A percentile compares a stretch with the other conserved stretches of the same genome.
Evolutionary conservation across 1,140 invertebrate genomes (phyloP).

Genomic region (Zaprionus lachaisei): DNA sequence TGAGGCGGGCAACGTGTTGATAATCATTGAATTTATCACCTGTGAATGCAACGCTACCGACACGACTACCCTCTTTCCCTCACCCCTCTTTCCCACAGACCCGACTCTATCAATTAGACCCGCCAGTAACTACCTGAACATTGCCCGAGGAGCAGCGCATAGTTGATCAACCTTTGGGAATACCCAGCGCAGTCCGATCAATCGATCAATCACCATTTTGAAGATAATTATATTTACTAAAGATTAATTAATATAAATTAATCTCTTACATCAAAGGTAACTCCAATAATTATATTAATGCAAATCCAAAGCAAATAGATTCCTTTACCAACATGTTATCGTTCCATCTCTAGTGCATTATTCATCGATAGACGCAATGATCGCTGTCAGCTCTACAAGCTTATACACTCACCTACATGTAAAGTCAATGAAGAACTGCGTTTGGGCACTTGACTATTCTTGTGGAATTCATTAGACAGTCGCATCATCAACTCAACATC

Average conservation of each 20-base stretch:
- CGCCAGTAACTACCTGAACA: conserved; percentile 15
- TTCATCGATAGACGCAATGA: not conserved
- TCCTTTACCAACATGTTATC: no score
- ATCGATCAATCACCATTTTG: not conserved
- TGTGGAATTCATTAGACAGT: conserved; percentile 51
- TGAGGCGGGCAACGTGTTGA: conserved; percentile 59
- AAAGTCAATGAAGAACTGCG: not conserved
- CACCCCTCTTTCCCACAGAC: not conserved
- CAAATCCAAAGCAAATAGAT: no score
- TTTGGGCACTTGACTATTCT: conserved; percentile 28
- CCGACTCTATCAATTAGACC: conserved; percentile 20
- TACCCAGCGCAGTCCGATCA: not conserved
- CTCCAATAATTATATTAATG: no score
- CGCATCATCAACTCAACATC: conserved; percentile 38
- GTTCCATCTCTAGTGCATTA: no score
- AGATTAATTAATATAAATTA: not conserved
- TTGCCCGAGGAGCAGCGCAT: not conserved
- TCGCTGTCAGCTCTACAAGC: not conserved
- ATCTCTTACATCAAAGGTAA: not conserved
- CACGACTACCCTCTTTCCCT: conserved; percentile 16
- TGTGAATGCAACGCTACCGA: conserved; percentile 63
- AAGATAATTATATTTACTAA: not conserved
- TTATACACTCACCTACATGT: not conserved
- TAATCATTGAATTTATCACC: conserved; percentile 80
- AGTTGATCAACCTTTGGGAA: not conserved